Evolutionary conservation across 1,140 invertebrate genomes (phyloP).

Genomic region (Bombus confusus): DNA sequence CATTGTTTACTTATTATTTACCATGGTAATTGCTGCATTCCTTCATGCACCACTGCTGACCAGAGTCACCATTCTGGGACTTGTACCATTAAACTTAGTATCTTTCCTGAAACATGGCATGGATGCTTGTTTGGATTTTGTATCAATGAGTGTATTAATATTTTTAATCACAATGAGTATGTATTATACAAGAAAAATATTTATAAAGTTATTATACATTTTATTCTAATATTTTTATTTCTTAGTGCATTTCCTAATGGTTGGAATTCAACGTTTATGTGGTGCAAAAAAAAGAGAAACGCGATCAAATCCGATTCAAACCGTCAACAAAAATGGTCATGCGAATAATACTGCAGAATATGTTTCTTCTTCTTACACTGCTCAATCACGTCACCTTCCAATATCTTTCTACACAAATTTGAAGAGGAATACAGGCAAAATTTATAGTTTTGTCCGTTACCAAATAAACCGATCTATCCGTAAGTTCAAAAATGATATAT

Average conservation of each 20-base stretch:
- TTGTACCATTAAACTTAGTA: constrained; percentile 77
- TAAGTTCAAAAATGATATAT: constrained; percentile 34
- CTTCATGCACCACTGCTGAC: constrained; percentile 76
- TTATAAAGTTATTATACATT: constrained; percentile 8
- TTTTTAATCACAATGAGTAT: constrained; percentile 77
- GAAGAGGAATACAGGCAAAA: background rate
- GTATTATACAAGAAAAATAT: constrained; percentile 46
- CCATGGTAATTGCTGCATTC: constrained; percentile 79
- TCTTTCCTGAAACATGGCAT: constrained; percentile 78
- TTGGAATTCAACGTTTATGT: constrained; percentile 69
- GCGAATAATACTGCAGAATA: constrained; percentile 24
- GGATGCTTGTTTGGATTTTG: constrained; percentile 75
- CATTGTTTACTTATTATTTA: constrained; percentile 72
- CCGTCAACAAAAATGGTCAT: constrained; percentile 30
- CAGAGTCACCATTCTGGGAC: constrained; percentile 72
- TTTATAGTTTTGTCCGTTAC: constrained; percentile 27
- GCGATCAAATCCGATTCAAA: constrained; percentile 4
- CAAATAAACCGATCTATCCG: constrained; percentile 62
- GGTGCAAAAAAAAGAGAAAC: constrained; percentile 37
- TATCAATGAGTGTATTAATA: constrained; percentile 76
- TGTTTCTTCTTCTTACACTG: constrained; percentile 31
- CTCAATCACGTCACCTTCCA: background rate
- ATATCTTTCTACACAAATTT: background rate
- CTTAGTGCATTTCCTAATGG: constrained; percentile 77
- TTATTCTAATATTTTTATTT: constrained; percentile 32